phyloP scores from a whole-genome alignment of 2,888 invertebrate genomes.

The Dynastes hyllus region DNA sequence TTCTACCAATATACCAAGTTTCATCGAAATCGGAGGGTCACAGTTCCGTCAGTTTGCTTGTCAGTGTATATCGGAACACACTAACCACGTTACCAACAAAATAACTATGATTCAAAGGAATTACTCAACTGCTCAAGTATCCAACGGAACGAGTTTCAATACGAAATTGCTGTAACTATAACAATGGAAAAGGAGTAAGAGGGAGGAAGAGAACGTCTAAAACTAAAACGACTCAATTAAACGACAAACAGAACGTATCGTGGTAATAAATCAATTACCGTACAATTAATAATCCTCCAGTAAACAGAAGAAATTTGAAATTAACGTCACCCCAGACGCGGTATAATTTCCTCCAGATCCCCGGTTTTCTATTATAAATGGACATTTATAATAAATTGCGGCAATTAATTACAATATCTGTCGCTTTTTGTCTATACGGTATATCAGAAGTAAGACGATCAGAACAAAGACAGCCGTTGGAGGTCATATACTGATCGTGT shows the following conservation, averaged over 20 bases:
- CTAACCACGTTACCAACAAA: too few species aligned
- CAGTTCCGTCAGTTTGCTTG: too few species aligned
- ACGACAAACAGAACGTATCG: conserved; percentile 53
- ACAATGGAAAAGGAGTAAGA: too few species aligned
- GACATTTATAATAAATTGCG: conserved; percentile 52
- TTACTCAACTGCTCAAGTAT: too few species aligned
- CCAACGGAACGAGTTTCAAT: too few species aligned
- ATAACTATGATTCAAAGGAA: too few species aligned
- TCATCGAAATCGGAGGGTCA: too few species aligned
- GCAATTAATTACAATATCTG: conserved; percentile 51
- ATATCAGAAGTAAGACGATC: conserved; percentile 26
- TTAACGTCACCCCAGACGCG: conserved; percentile 54
- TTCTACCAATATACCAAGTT: too few species aligned
- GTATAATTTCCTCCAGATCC: conserved; percentile 56
- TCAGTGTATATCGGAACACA: too few species aligned
- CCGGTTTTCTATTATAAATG: conserved; percentile 56
- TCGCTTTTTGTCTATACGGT: conserved; percentile 46
- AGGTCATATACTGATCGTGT: conserved; percentile 30
- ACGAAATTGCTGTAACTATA: too few species aligned
- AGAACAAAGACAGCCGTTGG: not conserved
- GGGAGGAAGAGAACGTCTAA: conserved; percentile 14
- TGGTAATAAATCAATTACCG: conserved; percentile 69
- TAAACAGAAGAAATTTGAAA: conserved; percentile 63
- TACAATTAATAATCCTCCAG: conserved; percentile 67
- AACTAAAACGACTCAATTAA: conserved; percentile 44